Evolutionary conservation across 2,888 invertebrate species (phyloP).

Genomic region (Frankliniella fusca): DNA sequence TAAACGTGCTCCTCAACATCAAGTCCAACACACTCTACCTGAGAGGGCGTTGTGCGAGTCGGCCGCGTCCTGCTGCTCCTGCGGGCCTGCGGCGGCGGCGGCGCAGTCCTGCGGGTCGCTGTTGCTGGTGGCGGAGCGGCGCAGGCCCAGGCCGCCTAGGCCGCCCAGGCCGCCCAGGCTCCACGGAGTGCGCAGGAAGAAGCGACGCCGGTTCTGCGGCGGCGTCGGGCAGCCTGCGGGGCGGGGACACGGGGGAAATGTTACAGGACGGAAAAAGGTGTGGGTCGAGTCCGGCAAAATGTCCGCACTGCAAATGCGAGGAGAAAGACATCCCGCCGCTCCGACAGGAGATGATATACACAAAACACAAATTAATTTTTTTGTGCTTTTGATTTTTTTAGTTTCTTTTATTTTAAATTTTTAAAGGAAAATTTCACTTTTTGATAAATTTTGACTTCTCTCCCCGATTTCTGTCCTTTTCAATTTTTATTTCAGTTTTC

Average conservation of each 20-base stretch:
- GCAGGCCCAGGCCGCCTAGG: constrained; percentile 44
- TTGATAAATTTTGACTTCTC: too few species aligned
- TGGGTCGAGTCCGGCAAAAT: not conserved
- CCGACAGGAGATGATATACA: too few species aligned
- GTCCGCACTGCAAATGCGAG: too few species aligned
- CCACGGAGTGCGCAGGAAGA: constrained; percentile 79
- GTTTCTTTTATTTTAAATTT: too few species aligned
- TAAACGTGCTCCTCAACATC: too few species aligned
- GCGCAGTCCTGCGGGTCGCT: constrained; percentile 62
- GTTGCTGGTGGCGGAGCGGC: constrained; percentile 44
- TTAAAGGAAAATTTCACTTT: too few species aligned
- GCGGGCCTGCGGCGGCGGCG: constrained; percentile 44
- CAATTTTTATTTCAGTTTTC: too few species aligned
- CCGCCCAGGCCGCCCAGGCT: constrained; percentile 48
- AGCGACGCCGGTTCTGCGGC: constrained; percentile 69
- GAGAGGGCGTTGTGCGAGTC: constrained; percentile 50
- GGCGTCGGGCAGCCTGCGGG: constrained; percentile 68
- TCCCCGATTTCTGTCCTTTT: too few species aligned
- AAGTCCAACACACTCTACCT: constrained; percentile 56
- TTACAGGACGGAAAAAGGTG: too few species aligned
- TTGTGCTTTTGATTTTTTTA: too few species aligned
- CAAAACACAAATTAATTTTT: too few species aligned
- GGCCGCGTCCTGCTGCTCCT: not conserved
- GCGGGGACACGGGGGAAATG: not conserved
- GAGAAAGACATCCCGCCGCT: not conserved